Percentiles rank a stretch among this genome's conserved stretches.
phyloP scores from a whole-genome alignment of 2,888 invertebrate genomes.

The Capitulum mitella region DNA sequence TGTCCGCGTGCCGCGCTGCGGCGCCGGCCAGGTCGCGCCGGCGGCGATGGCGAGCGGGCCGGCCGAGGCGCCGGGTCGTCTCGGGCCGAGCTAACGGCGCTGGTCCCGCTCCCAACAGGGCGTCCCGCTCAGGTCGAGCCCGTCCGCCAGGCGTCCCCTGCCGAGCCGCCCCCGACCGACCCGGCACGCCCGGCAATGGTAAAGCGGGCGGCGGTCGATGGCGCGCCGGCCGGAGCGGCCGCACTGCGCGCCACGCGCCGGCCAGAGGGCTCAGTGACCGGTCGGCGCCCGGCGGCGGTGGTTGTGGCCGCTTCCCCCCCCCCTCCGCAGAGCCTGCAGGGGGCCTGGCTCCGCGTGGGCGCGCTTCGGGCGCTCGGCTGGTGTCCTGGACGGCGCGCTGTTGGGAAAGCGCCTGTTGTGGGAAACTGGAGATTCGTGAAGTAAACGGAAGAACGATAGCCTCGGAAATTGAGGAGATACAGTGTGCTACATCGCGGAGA shows the following conservation, averaged over 20 bases:
- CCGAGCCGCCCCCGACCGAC: neutral
- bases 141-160: neutral
- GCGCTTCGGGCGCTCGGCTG: too few species aligned
- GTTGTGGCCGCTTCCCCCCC: neutral
- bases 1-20: neutral
- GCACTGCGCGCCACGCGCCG: neutral
- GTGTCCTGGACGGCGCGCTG: too few species aligned
- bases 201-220: neutral
- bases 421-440: too few species aligned
- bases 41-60: neutral
- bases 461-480: too few species aligned
- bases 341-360: neutral
- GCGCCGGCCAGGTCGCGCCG: neutral
- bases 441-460: too few species aligned
- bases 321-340: neutral
- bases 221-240: neutral
- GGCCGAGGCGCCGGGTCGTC: too few species aligned
- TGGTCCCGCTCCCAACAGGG: neutral
- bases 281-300: neutral
- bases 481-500: too few species aligned
- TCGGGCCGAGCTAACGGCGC: neutral
- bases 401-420: too few species aligned
- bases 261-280: neutral
- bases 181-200: neutral
- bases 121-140: neutral